A percentile compares a stretch with the other conserved stretches of the same genome.
phyloP scores from a whole-genome alignment of 1,140 invertebrate genomes.

The Drosophila pruinosa region DNA sequence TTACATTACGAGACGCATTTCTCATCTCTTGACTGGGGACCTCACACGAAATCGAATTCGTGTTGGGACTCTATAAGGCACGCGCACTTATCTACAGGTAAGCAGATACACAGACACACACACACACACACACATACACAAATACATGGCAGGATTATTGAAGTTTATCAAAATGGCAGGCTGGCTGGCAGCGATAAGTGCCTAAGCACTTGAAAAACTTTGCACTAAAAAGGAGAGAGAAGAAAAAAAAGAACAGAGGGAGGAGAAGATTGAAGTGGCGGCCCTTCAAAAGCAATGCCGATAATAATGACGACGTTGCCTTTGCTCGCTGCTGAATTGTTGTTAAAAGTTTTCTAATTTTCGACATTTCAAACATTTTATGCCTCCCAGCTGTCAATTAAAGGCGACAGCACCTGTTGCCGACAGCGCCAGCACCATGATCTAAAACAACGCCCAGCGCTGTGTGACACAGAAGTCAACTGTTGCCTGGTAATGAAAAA shows the following conservation, averaged over 20 bases:
- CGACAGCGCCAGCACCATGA: constrained; percentile 63
- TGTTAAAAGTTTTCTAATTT: constrained; percentile 82
- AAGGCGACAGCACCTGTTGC: constrained; percentile 76
- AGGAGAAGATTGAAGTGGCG: neutral
- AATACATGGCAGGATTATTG: constrained; percentile 57
- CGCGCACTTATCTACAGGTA: constrained; percentile 71
- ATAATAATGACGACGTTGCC: constrained; percentile 63
- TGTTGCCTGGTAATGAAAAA: constrained; percentile 50
- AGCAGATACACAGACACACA: constrained; percentile 38
- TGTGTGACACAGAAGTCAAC: constrained; percentile 34
- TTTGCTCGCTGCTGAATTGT: constrained; percentile 38
- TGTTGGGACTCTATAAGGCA: constrained; percentile 65
- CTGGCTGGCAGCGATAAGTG: constrained; percentile 70
- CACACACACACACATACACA: constrained; percentile 3
- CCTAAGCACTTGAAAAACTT: constrained; percentile 75
- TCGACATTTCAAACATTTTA: constrained; percentile 78
- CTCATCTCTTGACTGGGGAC: constrained; percentile 36
- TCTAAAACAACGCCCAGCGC: constrained; percentile 2
- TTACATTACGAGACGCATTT: constrained; percentile 58
- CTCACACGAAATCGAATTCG: constrained; percentile 69
- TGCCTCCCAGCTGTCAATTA: constrained; percentile 79
- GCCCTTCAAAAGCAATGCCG: constrained; percentile 49
- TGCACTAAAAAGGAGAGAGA: constrained; percentile 3
- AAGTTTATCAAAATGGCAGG: constrained; percentile 72
- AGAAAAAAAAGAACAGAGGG: neutral